Evolutionary conservation across 2,113 vertebrate species (phyloP).

Genomic region (Pan paniscus): DNA sequence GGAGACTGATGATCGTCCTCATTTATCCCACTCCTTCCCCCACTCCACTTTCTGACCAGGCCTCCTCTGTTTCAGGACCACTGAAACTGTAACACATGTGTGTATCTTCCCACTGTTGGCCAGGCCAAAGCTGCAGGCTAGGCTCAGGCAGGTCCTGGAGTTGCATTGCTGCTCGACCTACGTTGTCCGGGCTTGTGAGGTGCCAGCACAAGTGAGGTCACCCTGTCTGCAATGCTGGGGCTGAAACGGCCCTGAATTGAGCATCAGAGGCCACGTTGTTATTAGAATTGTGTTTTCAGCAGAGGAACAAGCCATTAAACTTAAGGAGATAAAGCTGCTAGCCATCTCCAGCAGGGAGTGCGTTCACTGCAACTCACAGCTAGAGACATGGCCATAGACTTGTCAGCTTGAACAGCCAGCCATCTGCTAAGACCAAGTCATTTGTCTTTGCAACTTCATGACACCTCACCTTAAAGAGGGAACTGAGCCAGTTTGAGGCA

Average conservation of each 20-base stretch:
- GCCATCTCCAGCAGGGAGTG: constrained; percentile 26
- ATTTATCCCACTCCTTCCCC: neutral
- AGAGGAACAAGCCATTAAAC: constrained; percentile 40
- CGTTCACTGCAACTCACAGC: constrained; percentile 2
- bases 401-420: constrained; percentile 50
- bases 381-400: neutral
- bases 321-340: constrained; percentile 56
- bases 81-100: neutral
- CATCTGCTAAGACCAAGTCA: constrained; percentile 53
- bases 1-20: constrained; percentile 48
- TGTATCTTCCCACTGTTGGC: neutral
- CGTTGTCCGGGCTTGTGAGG: neutral
- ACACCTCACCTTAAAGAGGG: neutral
- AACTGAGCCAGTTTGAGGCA: neutral
- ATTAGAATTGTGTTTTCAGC: neutral
- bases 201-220: constrained; percentile 22
- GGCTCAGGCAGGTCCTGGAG: neutral
- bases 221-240: constrained; percentile 28
- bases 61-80: neutral
- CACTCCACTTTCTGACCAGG: neutral
- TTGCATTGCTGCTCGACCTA: constrained; percentile 1
- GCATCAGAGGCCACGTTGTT: neutral
- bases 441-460: constrained; percentile 38
- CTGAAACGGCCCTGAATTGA: neutral
- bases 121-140: neutral